A percentile compares a stretch with the other conserved stretches of the same genome.
Conservation (phyloP, 1,140 invertebrate species). For the Drosophila albomicans region DNA sequence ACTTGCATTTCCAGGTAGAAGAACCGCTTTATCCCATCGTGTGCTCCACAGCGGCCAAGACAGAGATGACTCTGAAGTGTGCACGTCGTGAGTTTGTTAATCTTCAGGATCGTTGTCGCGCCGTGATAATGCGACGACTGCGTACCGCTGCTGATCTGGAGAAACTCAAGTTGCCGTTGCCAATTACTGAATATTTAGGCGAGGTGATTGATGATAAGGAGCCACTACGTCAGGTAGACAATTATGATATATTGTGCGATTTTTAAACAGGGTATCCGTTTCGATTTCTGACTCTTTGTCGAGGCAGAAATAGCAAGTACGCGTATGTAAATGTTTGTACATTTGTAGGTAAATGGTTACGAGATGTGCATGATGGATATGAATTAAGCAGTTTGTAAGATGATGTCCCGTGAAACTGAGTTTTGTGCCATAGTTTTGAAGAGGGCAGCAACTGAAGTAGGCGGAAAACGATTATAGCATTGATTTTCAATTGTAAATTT, state of each 20-base stretch:
- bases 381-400: slow-evolving; percentile 38
- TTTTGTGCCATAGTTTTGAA: slow-evolving; percentile 61
- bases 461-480: not conserved
- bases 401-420: slow-evolving; percentile 59
- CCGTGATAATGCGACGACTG: slow-evolving; percentile 86
- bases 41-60: slow-evolving; percentile 91
- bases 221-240: slow-evolving; percentile 79
- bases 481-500: slow-evolving; percentile 20
- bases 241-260: slow-evolving; percentile 81
- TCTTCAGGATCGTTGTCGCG: slow-evolving; percentile 88
- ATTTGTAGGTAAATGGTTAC: slow-evolving; percentile 50
- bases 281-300: not conserved
- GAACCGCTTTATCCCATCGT: slow-evolving; percentile 90
- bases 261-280: slow-evolving; percentile 52
- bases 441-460: slow-evolving; percentile 8
- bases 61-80: slow-evolving; percentile 88
- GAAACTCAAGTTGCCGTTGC: slow-evolving; percentile 85
- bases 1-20: slow-evolving; percentile 52
- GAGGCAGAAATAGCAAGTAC: not conserved
- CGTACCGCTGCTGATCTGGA: slow-evolving; percentile 84
- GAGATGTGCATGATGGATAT: slow-evolving; percentile 60
- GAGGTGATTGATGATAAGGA: slow-evolving; percentile 84
- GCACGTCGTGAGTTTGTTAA: slow-evolving; percentile 88
- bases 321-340: slow-evolving; percentile 46
- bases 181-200: slow-evolving; percentile 85